A percentile compares a stretch with the other conserved stretches of the same genome.
phyloP scores from a whole-genome alignment of 1,140 invertebrate species.

The Eueides isabella region DNA sequence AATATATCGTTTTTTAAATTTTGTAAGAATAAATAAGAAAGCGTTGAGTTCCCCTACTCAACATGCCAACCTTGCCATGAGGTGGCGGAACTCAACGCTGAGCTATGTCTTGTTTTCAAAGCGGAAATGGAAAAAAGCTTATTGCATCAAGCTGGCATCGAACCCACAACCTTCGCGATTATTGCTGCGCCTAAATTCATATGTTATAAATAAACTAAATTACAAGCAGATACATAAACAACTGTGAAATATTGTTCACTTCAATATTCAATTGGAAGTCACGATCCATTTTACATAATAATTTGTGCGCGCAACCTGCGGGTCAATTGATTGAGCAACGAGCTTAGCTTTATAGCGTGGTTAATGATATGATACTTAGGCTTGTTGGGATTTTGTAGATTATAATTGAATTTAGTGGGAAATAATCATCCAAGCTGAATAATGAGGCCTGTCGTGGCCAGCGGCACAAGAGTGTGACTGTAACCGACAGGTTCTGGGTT shows the following conservation, averaged over 20 bases:
- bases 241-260: not conserved
- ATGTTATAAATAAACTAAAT: not conserved
- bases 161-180: not conserved
- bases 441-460: no score
- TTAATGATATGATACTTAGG: not conserved
- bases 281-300: constrained; percentile 21
- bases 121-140: not conserved
- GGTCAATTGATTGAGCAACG: constrained; percentile 17
- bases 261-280: constrained; percentile 15
- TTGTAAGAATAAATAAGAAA: no score
- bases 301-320: constrained; percentile 17
- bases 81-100: not conserved
- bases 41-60: no score
- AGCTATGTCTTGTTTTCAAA: not conserved
- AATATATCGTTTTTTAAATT: not conserved
- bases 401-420: not conserved
- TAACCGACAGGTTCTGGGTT: no score
- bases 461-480: no score
- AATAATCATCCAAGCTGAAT: no score
- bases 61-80: not conserved
- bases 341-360: not conserved
- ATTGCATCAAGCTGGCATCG: not conserved
- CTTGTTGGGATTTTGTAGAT: not conserved
- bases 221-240: not conserved
- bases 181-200: no score